Conservation (phyloP, 2,888 invertebrate species). For the Stramonita haemastoma region DNA sequence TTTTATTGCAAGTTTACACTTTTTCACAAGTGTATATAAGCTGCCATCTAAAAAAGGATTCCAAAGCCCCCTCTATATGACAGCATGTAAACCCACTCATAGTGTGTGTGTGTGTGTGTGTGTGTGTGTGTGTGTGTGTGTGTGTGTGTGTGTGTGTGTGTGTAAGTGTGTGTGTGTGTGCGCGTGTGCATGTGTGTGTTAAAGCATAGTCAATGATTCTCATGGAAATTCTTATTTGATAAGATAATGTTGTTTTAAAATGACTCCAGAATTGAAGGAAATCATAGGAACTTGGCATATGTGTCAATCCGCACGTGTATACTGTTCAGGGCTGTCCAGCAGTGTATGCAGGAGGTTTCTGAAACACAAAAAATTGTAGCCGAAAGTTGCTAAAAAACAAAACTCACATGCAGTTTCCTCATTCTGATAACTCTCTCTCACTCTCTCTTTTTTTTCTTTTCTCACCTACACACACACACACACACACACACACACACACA, state of each 20-base stretch:
- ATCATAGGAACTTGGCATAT: not conserved
- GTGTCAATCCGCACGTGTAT: not conserved
- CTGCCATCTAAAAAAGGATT: not conserved
- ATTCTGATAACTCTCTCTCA: no score
- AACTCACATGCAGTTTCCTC: no score
- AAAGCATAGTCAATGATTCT: not conserved
- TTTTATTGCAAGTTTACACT: slow-evolving; percentile 4
- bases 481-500: no score
- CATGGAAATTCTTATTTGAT: not conserved
- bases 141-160: slow-evolving; percentile 2
- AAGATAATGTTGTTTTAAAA: not conserved
- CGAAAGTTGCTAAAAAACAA: no score
- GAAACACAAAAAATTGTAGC: not conserved
- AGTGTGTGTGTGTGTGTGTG: not conserved
- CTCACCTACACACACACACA: no score
- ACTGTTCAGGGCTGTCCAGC: not conserved
- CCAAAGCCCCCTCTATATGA: not conserved
- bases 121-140: slow-evolving; percentile 24
- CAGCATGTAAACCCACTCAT: not conserved
- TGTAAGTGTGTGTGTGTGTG: not conserved
- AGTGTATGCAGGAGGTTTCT: slow-evolving; percentile 20
- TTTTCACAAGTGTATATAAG: not conserved
- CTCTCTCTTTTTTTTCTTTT: no score
- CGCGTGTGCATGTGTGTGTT: not conserved
- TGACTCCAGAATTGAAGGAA: not conserved